phyloP scores from a whole-genome alignment of 2,797 vertebrate species.

The Poeciliopsis gracilis region DNA sequence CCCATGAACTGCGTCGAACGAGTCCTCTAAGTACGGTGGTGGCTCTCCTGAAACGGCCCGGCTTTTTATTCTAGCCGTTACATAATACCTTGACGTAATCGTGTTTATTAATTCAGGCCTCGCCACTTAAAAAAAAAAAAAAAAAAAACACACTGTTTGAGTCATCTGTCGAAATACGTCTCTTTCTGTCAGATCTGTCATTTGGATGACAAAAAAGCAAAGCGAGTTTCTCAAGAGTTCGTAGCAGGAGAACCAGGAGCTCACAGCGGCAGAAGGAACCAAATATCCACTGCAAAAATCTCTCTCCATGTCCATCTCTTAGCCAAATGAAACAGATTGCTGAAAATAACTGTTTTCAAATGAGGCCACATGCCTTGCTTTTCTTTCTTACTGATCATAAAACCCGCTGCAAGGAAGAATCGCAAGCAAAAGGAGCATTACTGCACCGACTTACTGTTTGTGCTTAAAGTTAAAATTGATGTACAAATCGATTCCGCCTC shows the following conservation, averaged over 20 bases:
- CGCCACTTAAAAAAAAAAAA: constrained; percentile 7
- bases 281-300: constrained; percentile 41
- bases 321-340: constrained; percentile 1
- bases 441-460: background rate
- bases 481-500: background rate
- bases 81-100: constrained; percentile 28
- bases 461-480: background rate
- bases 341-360: constrained; percentile 6
- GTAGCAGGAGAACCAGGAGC: constrained; percentile 53
- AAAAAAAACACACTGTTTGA: constrained; percentile 1
- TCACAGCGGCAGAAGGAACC: constrained; percentile 13
- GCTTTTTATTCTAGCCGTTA: constrained; percentile 23
- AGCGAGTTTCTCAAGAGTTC: constrained; percentile 1
- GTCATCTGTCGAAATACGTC: background rate
- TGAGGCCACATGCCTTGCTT: constrained; percentile 1
- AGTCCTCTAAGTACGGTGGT: constrained; percentile 3
- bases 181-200: background rate
- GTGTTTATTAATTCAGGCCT: constrained; percentile 7
- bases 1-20: constrained; percentile 29
- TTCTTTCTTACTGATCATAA: background rate
- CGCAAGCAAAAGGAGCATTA: background rate
- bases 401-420: background rate
- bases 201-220: background rate
- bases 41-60: background rate
- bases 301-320: constrained; percentile 23